Percentiles rank a stretch among this genome's conserved stretches.
Conservation (phyloP, 2,113 vertebrate genomes). For the Anarhynchus alexandrinus region DNA sequence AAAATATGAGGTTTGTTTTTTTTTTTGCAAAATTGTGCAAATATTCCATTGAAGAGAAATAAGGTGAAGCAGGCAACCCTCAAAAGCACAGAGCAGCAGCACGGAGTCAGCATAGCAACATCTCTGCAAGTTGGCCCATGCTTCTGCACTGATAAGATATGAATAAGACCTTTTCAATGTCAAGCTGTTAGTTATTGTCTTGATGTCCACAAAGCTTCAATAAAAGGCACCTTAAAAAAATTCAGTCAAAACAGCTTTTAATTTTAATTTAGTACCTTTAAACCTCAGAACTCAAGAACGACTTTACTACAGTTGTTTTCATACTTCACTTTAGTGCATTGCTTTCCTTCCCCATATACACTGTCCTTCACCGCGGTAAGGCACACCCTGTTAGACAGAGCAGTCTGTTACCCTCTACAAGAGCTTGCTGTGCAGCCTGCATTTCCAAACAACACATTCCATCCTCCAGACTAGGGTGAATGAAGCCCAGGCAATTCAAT, state of each 20-base stretch:
- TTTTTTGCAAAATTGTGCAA: neutral
- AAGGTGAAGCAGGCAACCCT: neutral
- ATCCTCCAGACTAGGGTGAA: neutral
- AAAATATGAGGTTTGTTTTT: neutral
- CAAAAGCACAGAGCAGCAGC: neutral
- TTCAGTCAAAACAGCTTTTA: neutral
- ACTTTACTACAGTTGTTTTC: neutral
- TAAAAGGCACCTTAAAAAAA: neutral
- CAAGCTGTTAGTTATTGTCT: neutral
- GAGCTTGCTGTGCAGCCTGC: neutral
- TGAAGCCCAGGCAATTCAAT: neutral
- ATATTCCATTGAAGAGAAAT: neutral
- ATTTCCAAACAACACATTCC: neutral
- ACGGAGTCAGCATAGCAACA: neutral
- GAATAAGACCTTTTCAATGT: neutral
- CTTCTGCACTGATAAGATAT: neutral
- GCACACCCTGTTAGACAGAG: neutral
- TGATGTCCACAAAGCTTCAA: neutral
- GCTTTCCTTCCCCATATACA: neutral
- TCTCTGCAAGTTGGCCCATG: neutral
- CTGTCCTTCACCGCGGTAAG: accelerated
- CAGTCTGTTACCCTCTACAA: neutral
- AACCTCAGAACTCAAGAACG: neutral
- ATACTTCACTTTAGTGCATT: neutral
- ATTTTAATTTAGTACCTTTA: neutral